Base-by-base conservation (phyloP, 2,113 vertebrate species). In the Saguinus imperator region DNA sequence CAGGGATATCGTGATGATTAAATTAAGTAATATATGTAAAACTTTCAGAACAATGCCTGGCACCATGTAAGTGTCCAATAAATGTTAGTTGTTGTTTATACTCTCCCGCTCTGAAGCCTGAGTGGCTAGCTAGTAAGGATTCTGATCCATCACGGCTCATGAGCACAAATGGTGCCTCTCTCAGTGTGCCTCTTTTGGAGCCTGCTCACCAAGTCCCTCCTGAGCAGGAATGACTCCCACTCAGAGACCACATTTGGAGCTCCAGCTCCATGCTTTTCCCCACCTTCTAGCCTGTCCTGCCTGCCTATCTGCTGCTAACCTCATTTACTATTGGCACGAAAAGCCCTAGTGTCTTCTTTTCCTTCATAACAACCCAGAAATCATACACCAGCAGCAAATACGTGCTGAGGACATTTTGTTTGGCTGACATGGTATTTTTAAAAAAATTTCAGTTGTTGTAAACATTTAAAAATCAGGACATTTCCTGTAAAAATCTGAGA, bases 11-110 rank as follows among this genome's bases (percentile, higher is more conserved):
- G 17, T 73, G 55, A 86, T 55, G 43, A 87, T 80, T 91, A 68
- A 95, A 80, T 66, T 43, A 92, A 97, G 23, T 16, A 76, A 72
- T 68, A 84, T n/a, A 55, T 48, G 52, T 45, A 58, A 93, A 94
- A 35, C 40, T 61, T 94, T 91, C 23, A 73, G 40, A 91, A 75
- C 25, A 89, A 77, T 58, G 45, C 32, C 25, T 55, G 70, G 13
- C 7, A 81, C n/a, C 48, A 68, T 73, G 3, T 43, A 70, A 68
- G 32, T 94, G 48, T 87, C 48, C 48, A 87, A n/a, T 32, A 80
- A 87, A 64, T 57, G 25, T 75, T 72, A n/a, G 43, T 21, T 90
- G 37, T 29, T 50, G 29, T 80, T 68, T 70, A 70, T 84, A 57
- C 75, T 70, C 6, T 76, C 16, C 72, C 43, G 21, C 48, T 68